Base-by-base conservation (phyloP, 1,140 invertebrate genomes). In the Lucilia sericata region DNA sequence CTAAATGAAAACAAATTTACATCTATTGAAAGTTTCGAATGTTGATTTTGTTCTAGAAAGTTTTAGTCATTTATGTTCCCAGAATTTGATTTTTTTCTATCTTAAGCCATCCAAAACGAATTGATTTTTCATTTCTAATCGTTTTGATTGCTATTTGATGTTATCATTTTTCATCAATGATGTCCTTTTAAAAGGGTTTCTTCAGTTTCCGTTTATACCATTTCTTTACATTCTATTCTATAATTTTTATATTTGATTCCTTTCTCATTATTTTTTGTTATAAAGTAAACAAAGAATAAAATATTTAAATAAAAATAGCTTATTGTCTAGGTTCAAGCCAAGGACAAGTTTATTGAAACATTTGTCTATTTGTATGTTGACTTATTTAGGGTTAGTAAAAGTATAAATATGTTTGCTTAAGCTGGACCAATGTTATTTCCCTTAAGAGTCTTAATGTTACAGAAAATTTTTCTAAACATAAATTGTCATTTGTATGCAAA, bases 401-500 rank as follows among this genome's bases (percentile, higher is more conserved):
- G 49, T 49, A 49, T 49, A 14, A 12, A 49, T 49, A 12, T 55
- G 51, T 14, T 5, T 55, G 51, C 17, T 12, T 17, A 55, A 55
- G 51, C 17, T 55, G 51, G 51, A 55, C 51, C 51, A n/a, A 55
- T 55, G 51, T 55, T 75, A 21, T 75, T 75, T 75, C 74, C 74
- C 74, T 75, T 75, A 75, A 75, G 74, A 75, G 21, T 75, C 74
- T 75, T 75, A 75, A 75, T 21, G 74, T 25, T 9, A 30, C 30
- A 30, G 25, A 30, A 25, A 75, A 5, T 75, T 34, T 75, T 75
- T 34, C 10, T 25, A 34, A 75, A 21, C 21, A 30, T 74, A 75
- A 75, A 75, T 75, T 75, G 74, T 75, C 74, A 75, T 75, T 75
- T 75, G 74, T 75, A 75, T 75, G 74, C 74, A 75, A 75, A 75